Evolutionary conservation across 2,113 vertebrate species (phyloP).

Genomic region (Spea bombifrons): DNA sequence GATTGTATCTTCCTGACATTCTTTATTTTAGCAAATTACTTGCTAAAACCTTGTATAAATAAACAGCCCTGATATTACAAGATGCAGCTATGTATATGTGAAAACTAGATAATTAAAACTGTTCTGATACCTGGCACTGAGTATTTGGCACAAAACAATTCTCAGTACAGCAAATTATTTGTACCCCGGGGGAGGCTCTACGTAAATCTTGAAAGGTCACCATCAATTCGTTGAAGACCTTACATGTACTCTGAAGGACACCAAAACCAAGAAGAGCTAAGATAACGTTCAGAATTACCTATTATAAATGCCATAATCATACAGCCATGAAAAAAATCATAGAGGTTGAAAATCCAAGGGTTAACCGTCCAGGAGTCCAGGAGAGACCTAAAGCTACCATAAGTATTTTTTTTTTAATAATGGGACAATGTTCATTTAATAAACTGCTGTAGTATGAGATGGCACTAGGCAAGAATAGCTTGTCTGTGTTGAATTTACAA

Average conservation of each 20-base stretch:
- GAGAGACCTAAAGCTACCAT: no score
- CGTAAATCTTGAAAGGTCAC: constrained; percentile 18
- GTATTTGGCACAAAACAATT: constrained; percentile 29
- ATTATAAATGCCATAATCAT: no score
- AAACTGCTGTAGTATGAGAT: no score
- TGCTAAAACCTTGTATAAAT: constrained; percentile 47
- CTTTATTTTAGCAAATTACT: constrained; percentile 50
- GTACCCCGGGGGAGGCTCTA: constrained; percentile 7
- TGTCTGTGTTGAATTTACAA: neutral
- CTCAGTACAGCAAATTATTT: constrained; percentile 28
- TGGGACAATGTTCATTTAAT: no score
- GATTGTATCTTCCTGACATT: constrained; percentile 44
- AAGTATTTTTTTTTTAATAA: no score
- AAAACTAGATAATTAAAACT: constrained; percentile 37
- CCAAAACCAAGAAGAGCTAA: neutral
- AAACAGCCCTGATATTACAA: constrained; percentile 40
- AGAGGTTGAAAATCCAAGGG: no score
- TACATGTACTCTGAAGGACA: neutral
- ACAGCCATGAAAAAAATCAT: no score
- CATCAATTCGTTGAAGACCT: constrained; percentile 27
- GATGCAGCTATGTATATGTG: constrained; percentile 38
- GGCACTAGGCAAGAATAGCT: neutral
- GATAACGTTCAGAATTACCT: neutral
- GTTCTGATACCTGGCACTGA: constrained; percentile 19
- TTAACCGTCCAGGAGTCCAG: no score